A percentile compares a stretch with the other conserved stretches of the same genome.
Evolutionary conservation across 2,888 invertebrate species (phyloP).

Genomic region (Schizaphis graminum): DNA sequence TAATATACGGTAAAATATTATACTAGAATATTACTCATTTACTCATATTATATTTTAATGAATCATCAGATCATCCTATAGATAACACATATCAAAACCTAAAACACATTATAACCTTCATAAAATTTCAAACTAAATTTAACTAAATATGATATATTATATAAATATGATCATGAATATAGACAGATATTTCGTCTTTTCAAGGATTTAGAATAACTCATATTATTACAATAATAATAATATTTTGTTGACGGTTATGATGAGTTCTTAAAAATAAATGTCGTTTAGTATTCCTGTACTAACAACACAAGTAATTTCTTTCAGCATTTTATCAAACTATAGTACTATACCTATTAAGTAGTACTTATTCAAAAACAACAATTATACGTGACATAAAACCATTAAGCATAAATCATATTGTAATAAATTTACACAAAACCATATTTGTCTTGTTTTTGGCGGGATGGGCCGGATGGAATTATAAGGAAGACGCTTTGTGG

Average conservation of each 20-base stretch:
- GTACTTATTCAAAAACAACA: not conserved
- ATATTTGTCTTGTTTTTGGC: slow-evolving; percentile 34
- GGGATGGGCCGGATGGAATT: not conserved
- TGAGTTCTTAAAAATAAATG: not conserved
- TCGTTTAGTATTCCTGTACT: not conserved
- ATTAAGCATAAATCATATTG: not conserved
- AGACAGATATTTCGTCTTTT: not conserved
- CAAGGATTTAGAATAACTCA: slow-evolving; percentile 9
- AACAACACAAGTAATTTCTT: not conserved
- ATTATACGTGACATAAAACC: not conserved
- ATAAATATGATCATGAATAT: not conserved
- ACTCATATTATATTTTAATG: not conserved
- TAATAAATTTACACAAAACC: not conserved
- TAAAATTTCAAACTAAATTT: not conserved
- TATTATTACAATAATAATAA: not conserved
- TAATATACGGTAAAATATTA: not conserved
- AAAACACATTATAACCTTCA: not conserved
- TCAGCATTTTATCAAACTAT: not conserved
- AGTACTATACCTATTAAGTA: not conserved
- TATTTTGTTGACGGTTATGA: not conserved
- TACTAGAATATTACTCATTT: not conserved
- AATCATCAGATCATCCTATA: not conserved
- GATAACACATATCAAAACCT: not conserved
- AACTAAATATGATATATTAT: not conserved
- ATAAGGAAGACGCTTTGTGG: not conserved